Base-by-base conservation (phyloP, 2,113 vertebrate genomes). In the Colinus virginianus region DNA sequence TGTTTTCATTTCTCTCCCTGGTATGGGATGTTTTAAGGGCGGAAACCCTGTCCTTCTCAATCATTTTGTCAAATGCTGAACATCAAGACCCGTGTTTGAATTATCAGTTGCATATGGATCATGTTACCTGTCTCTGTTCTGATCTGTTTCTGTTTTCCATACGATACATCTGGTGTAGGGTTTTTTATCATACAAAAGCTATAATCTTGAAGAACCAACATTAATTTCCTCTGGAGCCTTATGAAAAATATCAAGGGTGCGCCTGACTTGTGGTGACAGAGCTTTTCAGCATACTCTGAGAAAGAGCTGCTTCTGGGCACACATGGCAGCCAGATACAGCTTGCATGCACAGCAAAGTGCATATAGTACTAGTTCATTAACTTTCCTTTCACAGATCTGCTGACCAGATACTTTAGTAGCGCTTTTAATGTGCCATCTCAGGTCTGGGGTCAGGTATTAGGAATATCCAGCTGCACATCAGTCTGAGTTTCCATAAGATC, bases 251-350 rank as follows among this genome's bases (percentile, higher is more conserved):
- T 95, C 84, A 84, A 88, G 95, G 94, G 94, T 96, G 94, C 0
- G 48, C 51, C 78, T 94, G 96, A 97, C 92, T 97, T 95, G 94
- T 95, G 89, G 94, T 96, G 97, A 97, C 96, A 97, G 93, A 96
- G 78, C 84, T 94, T 97, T 97, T 97, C 95, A 96, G 78, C 96
- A 53, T 84, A 32, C 32, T 68, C 62, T 22, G 89, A 88, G 92
- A 84, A 94, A 86, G 92, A 90, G 15, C 61, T 42, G 93, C 93
- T 94, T 92, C 96, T 91, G 96, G 95, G 94, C 92, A 96, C 97
- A 97, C 94, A 66, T 97, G 96, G 96, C 84, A 88, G 88, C 91
- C 96, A 97, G 94, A 97, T 79, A 91, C 3, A 51, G 7, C 69
- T 87, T 43, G 58, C 13, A 48, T 0, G 0, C 36, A 45, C 46